Percentiles rank a stretch among this genome's conserved stretches.
phyloP scores from a whole-genome alignment of 2,113 vertebrate genomes.

The Nymphicus hollandicus region DNA sequence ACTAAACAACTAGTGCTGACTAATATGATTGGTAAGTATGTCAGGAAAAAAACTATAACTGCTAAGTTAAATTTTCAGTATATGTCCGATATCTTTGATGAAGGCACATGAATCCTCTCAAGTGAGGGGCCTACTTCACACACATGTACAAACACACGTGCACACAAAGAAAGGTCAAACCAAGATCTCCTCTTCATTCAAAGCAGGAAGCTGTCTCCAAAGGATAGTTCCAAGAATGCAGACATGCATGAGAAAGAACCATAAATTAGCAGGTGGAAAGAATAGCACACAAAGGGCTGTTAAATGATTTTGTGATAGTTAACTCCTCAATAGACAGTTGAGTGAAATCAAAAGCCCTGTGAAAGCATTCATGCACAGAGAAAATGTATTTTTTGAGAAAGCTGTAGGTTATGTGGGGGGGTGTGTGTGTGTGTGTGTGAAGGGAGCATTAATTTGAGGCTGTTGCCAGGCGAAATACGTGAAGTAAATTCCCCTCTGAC shows the following conservation, averaged over 20 bases:
- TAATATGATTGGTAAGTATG: neutral
- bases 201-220: conserved; percentile 23
- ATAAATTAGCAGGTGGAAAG: conserved; percentile 26
- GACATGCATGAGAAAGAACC: neutral
- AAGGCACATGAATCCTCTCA: conserved; percentile 5
- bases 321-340: neutral
- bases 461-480: neutral
- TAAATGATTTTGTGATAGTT: conserved; percentile 32
- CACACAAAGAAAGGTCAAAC: neutral
- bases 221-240: conserved; percentile 28
- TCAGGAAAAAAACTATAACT: neutral
- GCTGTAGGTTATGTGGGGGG: neutral
- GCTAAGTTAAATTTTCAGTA: neutral
- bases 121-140: neutral
- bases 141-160: neutral
- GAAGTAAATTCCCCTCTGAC: neutral
- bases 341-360: conserved; percentile 1
- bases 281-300: conserved; percentile 8
- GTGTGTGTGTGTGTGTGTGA: neutral
- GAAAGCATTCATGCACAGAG: neutral
- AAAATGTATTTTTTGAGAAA: neutral
- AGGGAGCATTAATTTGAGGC: neutral
- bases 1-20: conserved; percentile 18
- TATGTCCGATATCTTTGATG: neutral
- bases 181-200: neutral